These are phyloP conservation scores for Capreolus pygargus DNA, from an alignment of 2,113 vertebrate species.

Conservation along the genomic window DNA sequence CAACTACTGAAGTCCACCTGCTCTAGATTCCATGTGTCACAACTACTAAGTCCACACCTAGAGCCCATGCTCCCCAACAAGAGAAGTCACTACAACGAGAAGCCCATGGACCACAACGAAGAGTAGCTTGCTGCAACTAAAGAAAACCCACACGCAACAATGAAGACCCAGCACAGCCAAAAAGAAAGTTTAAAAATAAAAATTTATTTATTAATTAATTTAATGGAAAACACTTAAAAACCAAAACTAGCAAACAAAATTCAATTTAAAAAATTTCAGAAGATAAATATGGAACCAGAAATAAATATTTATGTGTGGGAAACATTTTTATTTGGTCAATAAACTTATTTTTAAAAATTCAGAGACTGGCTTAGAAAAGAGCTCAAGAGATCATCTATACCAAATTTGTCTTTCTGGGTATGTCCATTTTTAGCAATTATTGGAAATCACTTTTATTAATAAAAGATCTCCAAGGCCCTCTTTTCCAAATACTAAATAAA, in stretches of 20 bases:
- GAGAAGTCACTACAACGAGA: background rate
- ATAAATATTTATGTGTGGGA: background rate
- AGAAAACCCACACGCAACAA: fast-evolving
- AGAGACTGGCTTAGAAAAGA: background rate
- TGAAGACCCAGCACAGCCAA: background rate
- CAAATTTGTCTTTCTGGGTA: background rate
- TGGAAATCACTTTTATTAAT: background rate
- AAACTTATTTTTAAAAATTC: background rate
- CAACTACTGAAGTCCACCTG: background rate
- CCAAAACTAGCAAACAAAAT: background rate
- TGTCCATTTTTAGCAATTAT: background rate
- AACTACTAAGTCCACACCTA: background rate
- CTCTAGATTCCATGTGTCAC: background rate
- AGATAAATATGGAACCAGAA: background rate
- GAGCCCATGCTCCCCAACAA: background rate
- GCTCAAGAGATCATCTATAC: background rate
- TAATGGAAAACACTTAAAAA: background rate
- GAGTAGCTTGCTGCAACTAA: background rate
- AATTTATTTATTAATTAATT: background rate
- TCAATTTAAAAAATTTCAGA: background rate
- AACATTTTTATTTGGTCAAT: background rate
- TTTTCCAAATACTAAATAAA: background rate
- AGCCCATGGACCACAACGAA: background rate
- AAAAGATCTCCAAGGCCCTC: background rate
- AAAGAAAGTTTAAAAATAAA: background rate